Evolutionary conservation across 2,888 invertebrate genomes (phyloP), one percentile per base, ranked within the genome.

Genomic region (Sminthurinus aureus): DNA sequence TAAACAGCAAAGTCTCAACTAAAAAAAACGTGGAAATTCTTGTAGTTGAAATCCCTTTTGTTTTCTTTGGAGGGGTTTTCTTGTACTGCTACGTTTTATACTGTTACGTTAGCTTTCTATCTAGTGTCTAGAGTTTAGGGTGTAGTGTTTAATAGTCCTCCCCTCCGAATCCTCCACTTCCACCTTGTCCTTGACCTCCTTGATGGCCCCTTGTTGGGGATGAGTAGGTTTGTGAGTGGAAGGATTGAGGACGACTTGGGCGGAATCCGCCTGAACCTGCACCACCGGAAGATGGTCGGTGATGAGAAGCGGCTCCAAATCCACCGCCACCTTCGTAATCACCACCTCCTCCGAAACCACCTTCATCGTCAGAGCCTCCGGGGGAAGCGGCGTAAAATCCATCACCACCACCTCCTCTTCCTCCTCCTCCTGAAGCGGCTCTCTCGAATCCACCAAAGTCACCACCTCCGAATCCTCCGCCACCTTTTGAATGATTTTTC

Each of bases 201-300:
- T 83, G 83, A 82, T 83, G 82, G 11, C 77, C 77, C 52, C 81
- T 67, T 71, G 75, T 82, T 66, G 81, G 79, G 9, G 15, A 6
- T 3, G 58, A 58, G 9, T 58, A 58, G 2, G 58, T 58, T 58
- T 58, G 58, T 2, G 58, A 15, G 9, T 58, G 58, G 9, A 6
- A 18, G 9, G 13, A 58, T 38, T 38, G 38, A 38, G 81, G 84
- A 52, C 77, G 20, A 20, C 79, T 69, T 22, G 79, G 84, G 18
- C 83, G 58, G 58, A 83, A 85, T 69, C 82, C 77, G 66, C 84
- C 82, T 69, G 52, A 81, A 64, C 79, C 83, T 20, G 79, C 84
- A 52, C 81, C 80, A 20, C 84, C 84, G 52, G 6, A 15, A 12
- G 79, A 64, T 51, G 81, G 76, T 8, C 79, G 73, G 58, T 15